Percentiles rank a stretch among this genome's conserved stretches.
Evolutionary conservation across 2,888 invertebrate species (phyloP).

Genomic region (Rhopalosiphum nymphaeae): DNA sequence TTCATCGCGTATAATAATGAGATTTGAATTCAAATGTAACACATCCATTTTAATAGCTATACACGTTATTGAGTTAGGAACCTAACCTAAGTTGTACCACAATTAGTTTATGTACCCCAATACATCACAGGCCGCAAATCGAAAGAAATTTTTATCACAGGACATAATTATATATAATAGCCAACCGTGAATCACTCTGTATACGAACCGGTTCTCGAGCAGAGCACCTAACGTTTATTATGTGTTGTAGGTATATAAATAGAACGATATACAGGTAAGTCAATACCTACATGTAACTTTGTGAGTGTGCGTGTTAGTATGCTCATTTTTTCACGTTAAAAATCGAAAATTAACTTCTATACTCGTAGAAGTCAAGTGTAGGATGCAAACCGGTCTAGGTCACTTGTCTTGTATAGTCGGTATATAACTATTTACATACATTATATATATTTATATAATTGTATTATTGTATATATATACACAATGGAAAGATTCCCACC

Average conservation of each 20-base stretch:
- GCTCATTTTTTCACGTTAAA: constrained; percentile 26
- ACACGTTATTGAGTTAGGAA: too few relatives aligned
- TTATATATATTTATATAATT: too few relatives aligned
- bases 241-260: background rate
- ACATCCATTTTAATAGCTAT: too few relatives aligned
- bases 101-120: background rate
- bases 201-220: constrained; percentile 39
- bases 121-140: background rate
- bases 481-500: background rate
- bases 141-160: background rate
- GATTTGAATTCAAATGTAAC: too few relatives aligned
- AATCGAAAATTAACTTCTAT: constrained; percentile 52
- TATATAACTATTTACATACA: background rate
- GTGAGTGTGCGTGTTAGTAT: background rate
- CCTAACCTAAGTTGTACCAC: too few relatives aligned
- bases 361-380: background rate
- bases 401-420: background rate
- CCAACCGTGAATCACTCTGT: background rate
- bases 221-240: background rate
- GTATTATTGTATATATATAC: too few relatives aligned
- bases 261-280: background rate
- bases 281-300: background rate
- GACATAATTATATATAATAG: background rate
- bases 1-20: background rate
- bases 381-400: constrained; percentile 55